Base-by-base conservation (phyloP, 2,888 invertebrate species). In the Ferrisia virgata region DNA sequence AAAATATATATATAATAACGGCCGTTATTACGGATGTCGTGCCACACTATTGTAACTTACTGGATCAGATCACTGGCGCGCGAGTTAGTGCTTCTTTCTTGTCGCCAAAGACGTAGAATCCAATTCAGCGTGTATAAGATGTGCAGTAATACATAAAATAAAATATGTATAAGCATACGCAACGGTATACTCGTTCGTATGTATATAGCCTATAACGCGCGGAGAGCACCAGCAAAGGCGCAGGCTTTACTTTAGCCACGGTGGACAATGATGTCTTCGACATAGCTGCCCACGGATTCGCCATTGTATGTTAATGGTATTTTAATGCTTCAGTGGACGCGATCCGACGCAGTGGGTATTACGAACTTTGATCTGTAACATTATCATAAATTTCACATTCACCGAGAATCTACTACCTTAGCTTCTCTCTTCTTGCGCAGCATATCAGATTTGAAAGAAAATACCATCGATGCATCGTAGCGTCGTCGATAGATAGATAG, bases 351-450 rank as follows among this genome's bases (percentile, higher is more conserved):
- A 83, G 53, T 53, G 43, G 81, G 53, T 81, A 81, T 47, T 53
- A 82, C 82, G 82, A 72, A 83, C 76, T 83, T 83, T 83, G 83
- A 83, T 83, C 83, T 69, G 72, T 69, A 83, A 83, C 83, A 83
- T 83, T 72, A 83, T 83, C 83, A 83, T 83, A 83, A 83, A 83
- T 83, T 83, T 83, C 83, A 83, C 83, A 83, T 83, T 83, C 83
- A 43, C 80, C 18, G 31, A 40, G 36, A 76, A 76, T 76, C 72
- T 22, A 22, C 53, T 47, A 18, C 18, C 47, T 47, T n/a, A n/a
- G n/a, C n/a, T n/a, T n/a, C n/a, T n/a, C n/a, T 36, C 72, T 18
- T 18, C 18, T 18, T 18, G 15, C 69, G 31, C 2, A 11, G 33
- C 25, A 18, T 76, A 76, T 76, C 72, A 76, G 72, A 76, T 76